These are phyloP conservation scores for Oeneis ivallda DNA, from an alignment of 2,888 invertebrate genomes.

Conservation along the genomic window DNA sequence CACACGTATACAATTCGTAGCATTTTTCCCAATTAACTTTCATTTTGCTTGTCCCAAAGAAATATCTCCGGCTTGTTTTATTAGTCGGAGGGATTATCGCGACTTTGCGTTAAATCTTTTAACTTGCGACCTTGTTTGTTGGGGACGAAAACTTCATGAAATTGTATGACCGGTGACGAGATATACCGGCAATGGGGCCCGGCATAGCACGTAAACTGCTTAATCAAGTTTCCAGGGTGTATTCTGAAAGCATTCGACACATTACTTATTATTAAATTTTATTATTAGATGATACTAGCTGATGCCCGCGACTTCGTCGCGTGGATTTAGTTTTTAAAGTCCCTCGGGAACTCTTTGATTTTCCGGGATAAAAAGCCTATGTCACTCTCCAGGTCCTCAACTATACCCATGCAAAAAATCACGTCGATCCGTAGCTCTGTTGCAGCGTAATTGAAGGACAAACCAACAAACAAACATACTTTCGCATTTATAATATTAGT, in stretches of 20 bases:
- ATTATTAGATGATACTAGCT: too few relatives aligned
- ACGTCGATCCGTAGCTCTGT: too few relatives aligned
- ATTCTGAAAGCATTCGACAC: slow-evolving; percentile 20
- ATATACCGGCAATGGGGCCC: slow-evolving; percentile 15
- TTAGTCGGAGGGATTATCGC: slow-evolving; percentile 21
- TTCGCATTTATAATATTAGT: too few relatives aligned
- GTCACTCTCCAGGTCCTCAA: too few relatives aligned
- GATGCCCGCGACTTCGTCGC: too few relatives aligned
- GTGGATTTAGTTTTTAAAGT: too few relatives aligned
- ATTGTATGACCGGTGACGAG: slow-evolving; percentile 27
- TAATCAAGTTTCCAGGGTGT: slow-evolving; percentile 46
- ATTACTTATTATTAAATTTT: too few relatives aligned
- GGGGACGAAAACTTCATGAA: slow-evolving; percentile 24
- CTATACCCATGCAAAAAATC: too few relatives aligned
- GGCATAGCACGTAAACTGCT: slow-evolving; percentile 56
- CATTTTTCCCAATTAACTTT: slow-evolving; percentile 13
- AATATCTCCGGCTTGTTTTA: slow-evolving; percentile 20
- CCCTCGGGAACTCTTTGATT: too few relatives aligned
- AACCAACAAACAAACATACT: too few relatives aligned
- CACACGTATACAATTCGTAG: slow-evolving; percentile 5
- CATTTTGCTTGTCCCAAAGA: slow-evolving; percentile 1
- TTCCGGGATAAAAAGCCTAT: too few relatives aligned
- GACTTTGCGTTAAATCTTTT: slow-evolving; percentile 22
- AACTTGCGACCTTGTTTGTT: slow-evolving; percentile 22
- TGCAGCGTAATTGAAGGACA: too few relatives aligned